A percentile compares a stretch with the other conserved stretches of the same genome.
These are phyloP conservation scores for Pongo abelii DNA, from an alignment of 2,113 vertebrate species.

Conservation along the genomic window DNA sequence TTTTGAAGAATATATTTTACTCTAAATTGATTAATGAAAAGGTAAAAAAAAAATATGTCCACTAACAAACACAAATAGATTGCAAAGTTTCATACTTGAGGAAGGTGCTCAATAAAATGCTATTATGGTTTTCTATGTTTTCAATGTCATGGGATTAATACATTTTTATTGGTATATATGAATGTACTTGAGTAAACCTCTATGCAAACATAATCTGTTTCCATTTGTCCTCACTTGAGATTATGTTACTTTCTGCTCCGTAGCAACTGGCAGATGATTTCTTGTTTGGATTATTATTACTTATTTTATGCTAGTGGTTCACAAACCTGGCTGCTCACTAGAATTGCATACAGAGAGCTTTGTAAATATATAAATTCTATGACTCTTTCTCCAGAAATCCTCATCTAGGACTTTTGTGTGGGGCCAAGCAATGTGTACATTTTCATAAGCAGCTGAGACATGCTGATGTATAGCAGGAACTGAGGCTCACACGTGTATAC, in stretches of 20 bases:
- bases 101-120: neutral
- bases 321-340: neutral
- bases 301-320: neutral
- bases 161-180: neutral
- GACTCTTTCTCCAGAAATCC: neutral
- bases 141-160: neutral
- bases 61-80: neutral
- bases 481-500: rapidly evolving
- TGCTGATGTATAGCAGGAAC: neutral
- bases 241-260: neutral
- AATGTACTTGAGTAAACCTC: neutral
- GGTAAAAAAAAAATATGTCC: neutral
- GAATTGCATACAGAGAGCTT: neutral
- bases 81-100: neutral
- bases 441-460: neutral
- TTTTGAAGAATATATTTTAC: neutral
- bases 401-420: neutral
- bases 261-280: neutral
- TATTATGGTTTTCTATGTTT: neutral
- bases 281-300: neutral
- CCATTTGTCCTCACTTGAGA: neutral
- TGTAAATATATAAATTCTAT: neutral
- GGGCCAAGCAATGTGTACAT: neutral
- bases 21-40: neutral
- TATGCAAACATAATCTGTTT: neutral